Percentiles rank a stretch among this genome's conserved stretches.
Evolutionary conservation across 2,888 invertebrate genomes (phyloP).

Genomic region (Encarsia formosa): DNA sequence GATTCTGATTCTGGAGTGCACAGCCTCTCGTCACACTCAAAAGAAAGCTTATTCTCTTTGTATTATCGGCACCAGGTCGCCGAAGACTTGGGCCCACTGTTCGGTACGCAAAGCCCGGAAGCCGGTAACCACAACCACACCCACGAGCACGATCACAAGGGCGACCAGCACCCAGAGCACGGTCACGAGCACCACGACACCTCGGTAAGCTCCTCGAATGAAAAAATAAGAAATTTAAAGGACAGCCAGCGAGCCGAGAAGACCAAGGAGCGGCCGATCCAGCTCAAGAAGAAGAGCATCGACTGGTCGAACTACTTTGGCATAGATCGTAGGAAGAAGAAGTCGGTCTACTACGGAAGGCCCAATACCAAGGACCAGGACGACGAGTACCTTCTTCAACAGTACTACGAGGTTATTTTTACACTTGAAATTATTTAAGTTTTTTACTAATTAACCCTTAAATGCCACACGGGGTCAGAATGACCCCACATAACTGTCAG

Average conservation of each 20-base stretch:
- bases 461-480: too few species aligned
- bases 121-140: slow-evolving; percentile 29
- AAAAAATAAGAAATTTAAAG: slow-evolving; percentile 33
- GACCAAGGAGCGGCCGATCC: slow-evolving; percentile 52
- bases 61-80: too few species aligned
- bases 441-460: too few species aligned
- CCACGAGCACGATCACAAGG: slow-evolving; percentile 21
- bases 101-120: slow-evolving; percentile 68
- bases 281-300: slow-evolving; percentile 73
- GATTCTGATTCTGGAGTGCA: too few species aligned
- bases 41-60: too few species aligned
- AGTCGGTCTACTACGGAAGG: slow-evolving; percentile 52
- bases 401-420: slow-evolving; percentile 60
- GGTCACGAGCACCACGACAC: slow-evolving; percentile 24
- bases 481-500: too few species aligned
- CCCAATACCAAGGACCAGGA: slow-evolving; percentile 55
- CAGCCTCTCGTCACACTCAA: too few species aligned
- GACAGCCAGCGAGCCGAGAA: neutral
- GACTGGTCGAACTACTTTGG: slow-evolving; percentile 88
- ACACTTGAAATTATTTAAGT: too few species aligned
- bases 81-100: slow-evolving; percentile 55
- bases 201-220: neutral
- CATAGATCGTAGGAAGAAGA: slow-evolving; percentile 73
- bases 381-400: slow-evolving; percentile 58
- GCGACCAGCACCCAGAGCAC: slow-evolving; percentile 22